A percentile compares a stretch with the other conserved stretches of the same genome.
Conservation (phyloP, 2,888 invertebrate species). For the Hermaeophaga mercurialis region DNA sequence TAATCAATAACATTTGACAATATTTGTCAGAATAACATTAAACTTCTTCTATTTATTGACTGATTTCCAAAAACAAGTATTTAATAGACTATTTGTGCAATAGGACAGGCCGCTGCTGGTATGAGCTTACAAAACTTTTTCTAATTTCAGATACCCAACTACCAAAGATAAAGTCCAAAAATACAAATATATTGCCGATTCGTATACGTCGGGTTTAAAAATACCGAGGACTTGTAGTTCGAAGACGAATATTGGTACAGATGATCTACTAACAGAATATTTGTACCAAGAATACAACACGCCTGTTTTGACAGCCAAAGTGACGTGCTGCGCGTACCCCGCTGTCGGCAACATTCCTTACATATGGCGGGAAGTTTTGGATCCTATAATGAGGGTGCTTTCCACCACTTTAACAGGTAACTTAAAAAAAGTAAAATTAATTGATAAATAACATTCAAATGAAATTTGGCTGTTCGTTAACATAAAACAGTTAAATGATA, state of each 20-base stretch:
- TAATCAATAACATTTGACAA: too few relatives aligned
- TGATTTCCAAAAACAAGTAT: too few relatives aligned
- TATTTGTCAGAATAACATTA: too few relatives aligned
- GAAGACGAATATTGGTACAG: constrained; percentile 50
- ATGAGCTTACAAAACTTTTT: too few relatives aligned
- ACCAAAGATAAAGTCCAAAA: constrained; percentile 47
- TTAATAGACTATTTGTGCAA: too few relatives aligned
- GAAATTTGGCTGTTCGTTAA: too few relatives aligned
- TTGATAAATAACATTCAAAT: too few relatives aligned
- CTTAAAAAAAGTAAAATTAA: neutral
- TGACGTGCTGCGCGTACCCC: constrained; percentile 87
- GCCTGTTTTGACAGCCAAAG: constrained; percentile 72
- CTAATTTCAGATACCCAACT: constrained; percentile 51
- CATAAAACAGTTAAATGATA: neutral
- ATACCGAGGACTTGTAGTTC: constrained; percentile 51
- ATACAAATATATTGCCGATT: constrained; percentile 61
- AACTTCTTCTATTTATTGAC: too few relatives aligned
- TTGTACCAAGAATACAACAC: constrained; percentile 67
- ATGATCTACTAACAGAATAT: constrained; percentile 63
- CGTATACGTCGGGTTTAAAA: constrained; percentile 57
- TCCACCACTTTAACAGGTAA: constrained; percentile 68
- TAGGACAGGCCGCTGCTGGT: too few relatives aligned
- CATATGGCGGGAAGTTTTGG: constrained; percentile 73
- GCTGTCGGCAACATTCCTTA: constrained; percentile 66
- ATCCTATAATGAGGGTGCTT: constrained; percentile 67